These are phyloP conservation scores for Rostratula benghalensis DNA, from an alignment of 2,113 vertebrate genomes.

Conservation along the genomic window DNA sequence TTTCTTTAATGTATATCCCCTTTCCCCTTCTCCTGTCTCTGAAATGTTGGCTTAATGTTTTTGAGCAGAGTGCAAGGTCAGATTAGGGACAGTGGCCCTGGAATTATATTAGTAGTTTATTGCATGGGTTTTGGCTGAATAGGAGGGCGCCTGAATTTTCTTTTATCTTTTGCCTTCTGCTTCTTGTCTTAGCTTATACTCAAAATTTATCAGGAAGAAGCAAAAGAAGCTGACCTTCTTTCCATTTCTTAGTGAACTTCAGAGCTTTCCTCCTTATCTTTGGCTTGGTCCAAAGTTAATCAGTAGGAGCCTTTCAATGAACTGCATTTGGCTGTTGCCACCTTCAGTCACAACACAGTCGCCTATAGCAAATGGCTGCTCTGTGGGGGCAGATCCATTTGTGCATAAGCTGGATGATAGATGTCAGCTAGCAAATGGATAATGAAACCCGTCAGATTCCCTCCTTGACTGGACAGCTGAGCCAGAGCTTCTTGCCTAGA, in stretches of 20 bases:
- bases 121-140: not conserved
- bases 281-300: not conserved
- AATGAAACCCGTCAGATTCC: not conserved
- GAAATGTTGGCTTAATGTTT: constrained; percentile 38
- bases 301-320: not conserved
- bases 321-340: not conserved
- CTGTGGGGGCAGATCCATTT: not conserved
- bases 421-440: not conserved
- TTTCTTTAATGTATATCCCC: not conserved
- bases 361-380: not conserved
- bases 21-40: not conserved
- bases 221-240: not conserved
- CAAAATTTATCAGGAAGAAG: not conserved
- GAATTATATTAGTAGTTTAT: not conserved
- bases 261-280: not conserved
- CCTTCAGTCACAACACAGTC: rapidly evolving
- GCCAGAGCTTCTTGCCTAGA: not conserved
- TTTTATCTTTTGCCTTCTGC: constrained; percentile 30
- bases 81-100: constrained; percentile 25
- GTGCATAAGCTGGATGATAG: not conserved
- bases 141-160: not conserved
- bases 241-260: not conserved
- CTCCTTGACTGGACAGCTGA: not conserved
- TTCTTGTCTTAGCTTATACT: not conserved
- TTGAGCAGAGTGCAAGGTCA: constrained; percentile 49